Evolutionary conservation across 2,888 invertebrate species (phyloP), one percentile per base, ranked within the genome.

Genomic region (Drosophila robusta): DNA sequence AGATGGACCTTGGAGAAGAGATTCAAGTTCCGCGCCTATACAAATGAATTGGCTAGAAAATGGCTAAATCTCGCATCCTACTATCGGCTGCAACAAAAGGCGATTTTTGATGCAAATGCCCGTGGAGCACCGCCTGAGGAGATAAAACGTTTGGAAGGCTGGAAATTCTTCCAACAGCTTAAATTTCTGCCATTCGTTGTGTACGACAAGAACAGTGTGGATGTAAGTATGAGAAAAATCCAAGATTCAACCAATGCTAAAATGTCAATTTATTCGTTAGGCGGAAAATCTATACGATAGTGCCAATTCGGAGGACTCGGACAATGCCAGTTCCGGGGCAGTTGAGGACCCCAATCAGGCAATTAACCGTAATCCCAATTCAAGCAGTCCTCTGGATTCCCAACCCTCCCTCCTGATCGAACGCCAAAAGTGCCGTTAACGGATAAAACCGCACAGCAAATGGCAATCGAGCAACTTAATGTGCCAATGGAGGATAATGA

Each of bases 1-100:
- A 68, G 58, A 47, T 72, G 60, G 60, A 75, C 75, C 5, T 49
- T 75, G 5, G 72, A 75, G 11, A 75, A 75, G 9, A 49, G 63
- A 11, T 75, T 55, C 3, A 63, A 68, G n/a, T 72, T 71, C 34
- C 60, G 75, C 7, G 75, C 58, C 1, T 72, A 75, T 8, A 75
- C 75, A 24, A 75, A 75, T 29, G 75, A 75, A 22, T 29, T 75
- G 34, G 75, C 75, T 11, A 52, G 68, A 34, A 75, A 75, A 57
- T 75, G 75, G 75, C 42, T 75, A 0, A 75, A 75, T 64, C 64
- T 75, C 0, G 56, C 71, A 0, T 72, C 75, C 6, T 75, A 75
- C 22, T 75, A 75, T 22, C 72, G 75, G 0, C 38, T 75, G 4
- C 75, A 75, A 16, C 71, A 72, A 8, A 75, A 75, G 22, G 75